Evolutionary conservation across 2,888 invertebrate species (phyloP).

Genomic region (Athalia circularis): DNA sequence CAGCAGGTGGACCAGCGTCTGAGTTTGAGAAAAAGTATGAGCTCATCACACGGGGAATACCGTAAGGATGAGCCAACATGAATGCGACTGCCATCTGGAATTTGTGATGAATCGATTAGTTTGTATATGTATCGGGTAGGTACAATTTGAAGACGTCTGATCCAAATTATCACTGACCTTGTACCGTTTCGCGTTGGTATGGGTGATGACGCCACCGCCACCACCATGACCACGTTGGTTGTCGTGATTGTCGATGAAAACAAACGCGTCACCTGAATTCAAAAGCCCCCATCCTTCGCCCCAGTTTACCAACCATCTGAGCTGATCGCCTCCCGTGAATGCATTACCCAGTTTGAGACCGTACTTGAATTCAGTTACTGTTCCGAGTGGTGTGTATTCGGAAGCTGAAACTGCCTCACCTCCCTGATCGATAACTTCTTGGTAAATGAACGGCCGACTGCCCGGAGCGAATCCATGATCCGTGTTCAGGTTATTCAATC

Average conservation of each 20-base stretch:
- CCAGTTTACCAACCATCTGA: conserved; percentile 81
- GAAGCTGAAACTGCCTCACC: conserved; percentile 73
- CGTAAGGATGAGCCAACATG: conserved; percentile 91
- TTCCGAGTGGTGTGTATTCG: conserved; percentile 74
- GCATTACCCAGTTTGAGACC: conserved; percentile 77
- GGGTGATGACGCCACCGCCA: conserved; percentile 80
- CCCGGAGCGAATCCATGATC: conserved; percentile 80
- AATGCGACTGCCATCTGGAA: conserved; percentile 85
- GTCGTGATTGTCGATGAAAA: conserved; percentile 95
- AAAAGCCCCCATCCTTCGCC: conserved; percentile 83
- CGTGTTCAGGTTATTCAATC: conserved; percentile 79
- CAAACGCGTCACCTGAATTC: conserved; percentile 79
- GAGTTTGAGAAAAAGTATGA: conserved; percentile 82
- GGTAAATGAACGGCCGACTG: conserved; percentile 82
- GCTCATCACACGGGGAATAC: conserved; percentile 88
- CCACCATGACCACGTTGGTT: conserved; percentile 87
- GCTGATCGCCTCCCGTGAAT: conserved; percentile 78
- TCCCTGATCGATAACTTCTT: conserved; percentile 86
- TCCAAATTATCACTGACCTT: conserved; percentile 75
- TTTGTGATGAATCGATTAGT: not conserved
- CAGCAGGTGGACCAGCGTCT: conserved; percentile 82
- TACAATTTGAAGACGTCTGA: not conserved
- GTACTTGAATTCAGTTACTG: conserved; percentile 87
- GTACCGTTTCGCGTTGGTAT: conserved; percentile 81
- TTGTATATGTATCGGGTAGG: not conserved